A percentile compares a stretch with the other conserved stretches of the same genome.
Conservation (phyloP, 2,888 invertebrate species). For the Dryadula phaetusa region DNA sequence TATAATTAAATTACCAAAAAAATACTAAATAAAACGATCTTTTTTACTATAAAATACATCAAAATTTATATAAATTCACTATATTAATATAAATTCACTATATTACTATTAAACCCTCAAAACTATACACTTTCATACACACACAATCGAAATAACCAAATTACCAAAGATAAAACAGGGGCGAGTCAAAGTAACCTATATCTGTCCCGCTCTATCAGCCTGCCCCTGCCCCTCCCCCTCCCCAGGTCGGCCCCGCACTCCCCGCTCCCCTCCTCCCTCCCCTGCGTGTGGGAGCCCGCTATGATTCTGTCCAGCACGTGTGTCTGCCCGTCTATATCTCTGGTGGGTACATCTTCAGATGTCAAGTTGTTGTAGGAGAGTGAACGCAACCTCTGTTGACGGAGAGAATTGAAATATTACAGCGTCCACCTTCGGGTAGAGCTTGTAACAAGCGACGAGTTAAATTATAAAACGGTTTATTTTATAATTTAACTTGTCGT, state of each 20-base stretch:
- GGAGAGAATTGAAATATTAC: neutral
- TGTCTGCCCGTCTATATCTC: slow-evolving; percentile 40
- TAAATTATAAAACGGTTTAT: too few species aligned
- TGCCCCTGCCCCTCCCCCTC: slow-evolving; percentile 28
- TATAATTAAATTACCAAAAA: too few species aligned
- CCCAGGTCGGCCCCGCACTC: neutral
- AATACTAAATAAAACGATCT: too few species aligned
- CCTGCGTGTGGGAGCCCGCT: slow-evolving; percentile 46
- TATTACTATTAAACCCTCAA: too few species aligned
- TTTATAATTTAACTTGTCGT: too few species aligned
- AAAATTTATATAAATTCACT: too few species aligned
- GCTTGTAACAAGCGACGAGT: too few species aligned
- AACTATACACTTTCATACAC: too few species aligned
- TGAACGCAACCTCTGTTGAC: neutral
- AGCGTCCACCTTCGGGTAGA: neutral
- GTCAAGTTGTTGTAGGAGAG: neutral
- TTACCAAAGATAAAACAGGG: too few species aligned
- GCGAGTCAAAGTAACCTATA: neutral
- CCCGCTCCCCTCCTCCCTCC: neutral
- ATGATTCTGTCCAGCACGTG: slow-evolving; percentile 43
- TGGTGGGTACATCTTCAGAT: slow-evolving; percentile 42
- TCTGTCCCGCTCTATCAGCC: slow-evolving; percentile 3
- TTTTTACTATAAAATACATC: too few species aligned
- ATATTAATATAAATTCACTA: too few species aligned
- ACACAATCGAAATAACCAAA: too few species aligned